Evolutionary conservation across 2,888 invertebrate genomes (phyloP), one percentile per base, ranked within the genome.

Genomic region (Lasioglossum leucozonium): DNA sequence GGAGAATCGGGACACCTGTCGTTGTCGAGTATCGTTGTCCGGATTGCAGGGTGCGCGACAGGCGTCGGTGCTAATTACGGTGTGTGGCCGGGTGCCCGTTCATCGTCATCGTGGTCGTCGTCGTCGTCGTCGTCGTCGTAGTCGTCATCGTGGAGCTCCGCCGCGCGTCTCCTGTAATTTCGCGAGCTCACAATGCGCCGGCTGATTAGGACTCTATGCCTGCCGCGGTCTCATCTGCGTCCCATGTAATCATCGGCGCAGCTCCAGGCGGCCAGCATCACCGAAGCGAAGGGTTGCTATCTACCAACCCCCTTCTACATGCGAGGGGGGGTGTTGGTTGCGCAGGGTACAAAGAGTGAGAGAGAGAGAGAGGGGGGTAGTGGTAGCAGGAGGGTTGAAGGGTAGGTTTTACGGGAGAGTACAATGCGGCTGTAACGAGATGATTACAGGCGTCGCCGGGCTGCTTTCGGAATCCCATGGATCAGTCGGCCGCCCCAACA

Each of bases 401-500:
- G 42, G 76, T 72, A 84, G 84, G 89, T 91, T 89, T 90, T 90
- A 89, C 91, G 85, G 84, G 82, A 67, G 62, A 76, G 85, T 86
- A 94, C 94, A 93, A 94, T 94, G 91, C 91, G 86, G 85, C 90
- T 89, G 91, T 94, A 94, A 94, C 93, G 93, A 94, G 93, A 93
- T 93, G 93, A 94, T 94, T 94, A 93, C 93, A 92, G 92, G 90
- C 92, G 90, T 87, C 82, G 78, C 65, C 87, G 78, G 75, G 26
- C 34, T 80, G 89, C 84, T 90, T 88, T 90, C 71, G 91, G 86
- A 77, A 87, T 90, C 84, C 85, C 78, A 58, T 77, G 82, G 87
- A 90, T 90, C 87, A 85, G 74, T 62, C 71, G 74, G 55, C 37
- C 26, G 65, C 72, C 47, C 72, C 79, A 42, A 86, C 76, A 67